These are phyloP conservation scores for Alentia gelatinosa DNA, from an alignment of 2,888 invertebrate species.

Conservation along the genomic window DNA sequence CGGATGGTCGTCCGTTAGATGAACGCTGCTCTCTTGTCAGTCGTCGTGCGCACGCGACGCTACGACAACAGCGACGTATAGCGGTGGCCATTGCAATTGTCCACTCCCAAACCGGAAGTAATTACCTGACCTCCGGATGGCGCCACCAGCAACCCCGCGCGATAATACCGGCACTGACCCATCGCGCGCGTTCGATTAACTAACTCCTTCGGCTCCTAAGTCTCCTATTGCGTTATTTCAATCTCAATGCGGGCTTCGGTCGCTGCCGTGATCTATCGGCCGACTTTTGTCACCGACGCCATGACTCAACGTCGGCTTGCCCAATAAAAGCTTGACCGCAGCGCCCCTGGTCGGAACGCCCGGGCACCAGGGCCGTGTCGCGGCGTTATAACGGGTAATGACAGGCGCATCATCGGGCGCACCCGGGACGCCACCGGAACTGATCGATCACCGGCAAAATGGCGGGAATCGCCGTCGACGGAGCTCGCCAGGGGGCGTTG, in stretches of 20 bases:
- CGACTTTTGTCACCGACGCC: slow-evolving; percentile 50
- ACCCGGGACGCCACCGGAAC: background rate
- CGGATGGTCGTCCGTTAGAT: too few species aligned
- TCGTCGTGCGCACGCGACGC: background rate
- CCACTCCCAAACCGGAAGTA: slow-evolving; percentile 39
- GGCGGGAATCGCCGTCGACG: slow-evolving; percentile 19
- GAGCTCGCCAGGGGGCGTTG: background rate
- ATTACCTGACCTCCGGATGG: slow-evolving; percentile 21
- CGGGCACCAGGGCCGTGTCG: slow-evolving; percentile 1
- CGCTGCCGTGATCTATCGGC: slow-evolving; percentile 29
- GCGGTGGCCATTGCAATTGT: slow-evolving; percentile 21
- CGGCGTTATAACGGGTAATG: slow-evolving; percentile 45
- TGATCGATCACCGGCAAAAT: slow-evolving; percentile 48
- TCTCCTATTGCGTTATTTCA: slow-evolving; percentile 46
- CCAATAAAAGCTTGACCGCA: slow-evolving; percentile 49
- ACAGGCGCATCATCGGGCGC: slow-evolving; percentile 48
- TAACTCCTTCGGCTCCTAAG: background rate
- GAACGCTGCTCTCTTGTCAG: background rate
- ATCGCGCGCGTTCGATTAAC: slow-evolving; percentile 24
- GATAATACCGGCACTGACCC: slow-evolving; percentile 41
- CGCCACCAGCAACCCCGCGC: background rate
- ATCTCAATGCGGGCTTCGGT: slow-evolving; percentile 21
- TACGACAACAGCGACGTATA: background rate
- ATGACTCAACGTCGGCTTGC: slow-evolving; percentile 44
- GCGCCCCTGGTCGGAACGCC: background rate